These are phyloP conservation scores for Buathra laborator DNA, from an alignment of 2,888 invertebrate genomes.

Conservation along the genomic window DNA sequence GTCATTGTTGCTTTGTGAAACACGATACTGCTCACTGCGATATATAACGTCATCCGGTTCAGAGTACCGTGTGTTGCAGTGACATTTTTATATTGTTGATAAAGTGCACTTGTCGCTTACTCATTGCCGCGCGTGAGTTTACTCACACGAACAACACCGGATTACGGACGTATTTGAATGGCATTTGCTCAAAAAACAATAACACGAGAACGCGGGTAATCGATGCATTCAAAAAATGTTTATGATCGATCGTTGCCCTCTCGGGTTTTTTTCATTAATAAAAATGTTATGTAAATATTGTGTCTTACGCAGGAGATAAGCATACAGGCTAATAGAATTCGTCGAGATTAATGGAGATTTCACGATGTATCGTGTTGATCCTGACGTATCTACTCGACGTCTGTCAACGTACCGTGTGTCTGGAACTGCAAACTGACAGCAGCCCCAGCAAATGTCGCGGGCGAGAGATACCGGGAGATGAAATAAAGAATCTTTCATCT, in stretches of 20 bases:
- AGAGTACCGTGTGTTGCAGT: not conserved
- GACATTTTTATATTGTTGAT: constrained; percentile 42
- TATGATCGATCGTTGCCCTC: not conserved
- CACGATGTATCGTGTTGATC: not conserved
- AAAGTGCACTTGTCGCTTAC: constrained; percentile 10
- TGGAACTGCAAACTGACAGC: constrained; percentile 15
- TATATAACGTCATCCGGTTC: constrained; percentile 8
- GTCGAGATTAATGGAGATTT: not conserved
- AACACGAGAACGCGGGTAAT: not conserved
- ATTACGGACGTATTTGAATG: constrained; percentile 5
- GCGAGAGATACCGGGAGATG: not conserved
- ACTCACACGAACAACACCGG: not conserved
- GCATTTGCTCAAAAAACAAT: not conserved
- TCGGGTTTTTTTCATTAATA: not conserved
- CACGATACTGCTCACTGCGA: not conserved
- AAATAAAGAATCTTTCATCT: constrained; percentile 2
- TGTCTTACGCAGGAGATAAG: not conserved
- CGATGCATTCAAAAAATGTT: constrained; percentile 8
- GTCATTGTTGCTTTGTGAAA: constrained; percentile 18
- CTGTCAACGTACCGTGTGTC: constrained; percentile 11
- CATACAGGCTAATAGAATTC: not conserved
- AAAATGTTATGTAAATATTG: not conserved
- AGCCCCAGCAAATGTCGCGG: not conserved
- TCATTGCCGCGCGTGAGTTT: constrained; percentile 14
- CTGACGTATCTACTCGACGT: constrained; percentile 22